Evolutionary conservation across 2,113 vertebrate genomes (phyloP).

Genomic region (Coryphaenoides rupestris): DNA sequence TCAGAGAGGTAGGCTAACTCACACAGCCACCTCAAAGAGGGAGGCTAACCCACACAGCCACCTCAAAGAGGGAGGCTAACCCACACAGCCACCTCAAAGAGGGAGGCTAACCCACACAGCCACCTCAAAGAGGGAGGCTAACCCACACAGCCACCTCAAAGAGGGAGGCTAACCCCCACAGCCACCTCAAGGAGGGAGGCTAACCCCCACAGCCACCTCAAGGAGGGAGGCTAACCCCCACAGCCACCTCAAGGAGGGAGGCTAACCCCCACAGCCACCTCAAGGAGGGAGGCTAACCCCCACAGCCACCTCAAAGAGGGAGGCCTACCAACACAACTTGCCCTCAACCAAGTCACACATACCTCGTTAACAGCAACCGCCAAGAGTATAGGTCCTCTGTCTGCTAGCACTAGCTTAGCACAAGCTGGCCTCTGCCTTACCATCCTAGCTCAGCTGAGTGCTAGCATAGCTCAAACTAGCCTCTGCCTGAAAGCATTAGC

Average conservation of each 20-base stretch:
- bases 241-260: conserved; percentile 95
- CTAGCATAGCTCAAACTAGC: not conserved
- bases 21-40: conserved; percentile 90
- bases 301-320: conserved; percentile 93
- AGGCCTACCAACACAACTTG: conserved; percentile 35
- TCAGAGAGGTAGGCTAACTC: conserved; percentile 84
- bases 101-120: conserved; percentile 71
- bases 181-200: conserved; percentile 92
- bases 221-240: conserved; percentile 79
- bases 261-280: conserved; percentile 71
- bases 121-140: conserved; percentile 90
- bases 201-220: conserved; percentile 75
- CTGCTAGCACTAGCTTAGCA: not conserved
- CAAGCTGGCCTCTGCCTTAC: not conserved
- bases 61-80: conserved; percentile 86
- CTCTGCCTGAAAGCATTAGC: no score
- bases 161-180: conserved; percentile 77
- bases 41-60: conserved; percentile 73
- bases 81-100: conserved; percentile 86
- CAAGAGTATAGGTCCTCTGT: no score
- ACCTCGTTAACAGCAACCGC: no score
- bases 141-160: conserved; percentile 80
- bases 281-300: conserved; percentile 82
- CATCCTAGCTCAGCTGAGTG: not conserved
- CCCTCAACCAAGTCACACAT: no score